A percentile compares a stretch with the other conserved stretches of the same genome.
Conservation (phyloP, 2,113 vertebrate genomes). For the Myiozetetes cayanensis region DNA sequence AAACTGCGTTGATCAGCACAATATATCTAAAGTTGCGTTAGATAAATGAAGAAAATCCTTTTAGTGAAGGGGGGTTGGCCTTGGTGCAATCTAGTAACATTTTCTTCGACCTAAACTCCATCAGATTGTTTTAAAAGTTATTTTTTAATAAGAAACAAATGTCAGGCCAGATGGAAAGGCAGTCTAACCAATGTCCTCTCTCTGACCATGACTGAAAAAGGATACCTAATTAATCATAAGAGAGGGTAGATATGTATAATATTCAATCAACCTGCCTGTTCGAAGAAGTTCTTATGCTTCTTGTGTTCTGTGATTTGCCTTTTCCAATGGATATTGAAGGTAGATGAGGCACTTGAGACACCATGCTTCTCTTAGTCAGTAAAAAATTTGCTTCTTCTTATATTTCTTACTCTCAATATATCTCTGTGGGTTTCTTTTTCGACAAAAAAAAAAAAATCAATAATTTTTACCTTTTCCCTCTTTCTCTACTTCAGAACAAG, state of each 20-base stretch:
- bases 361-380: background rate
- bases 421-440: background rate
- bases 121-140: background rate
- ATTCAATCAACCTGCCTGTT: background rate
- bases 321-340: background rate
- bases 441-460: rapidly evolving
- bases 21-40: background rate
- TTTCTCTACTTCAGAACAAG: background rate
- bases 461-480: background rate
- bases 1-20: background rate
- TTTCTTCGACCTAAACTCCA: background rate
- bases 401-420: background rate
- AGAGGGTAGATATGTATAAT: background rate
- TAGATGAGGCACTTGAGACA: background rate
- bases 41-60: background rate
- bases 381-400: background rate
- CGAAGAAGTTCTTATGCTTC: background rate
- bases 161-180: background rate
- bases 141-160: background rate
- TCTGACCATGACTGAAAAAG: background rate
- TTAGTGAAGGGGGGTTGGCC: background rate
- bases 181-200: background rate
- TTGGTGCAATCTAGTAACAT: background rate
- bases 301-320: background rate
- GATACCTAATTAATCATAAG: background rate